A percentile compares a stretch with the other conserved stretches of the same genome.
Conservation (phyloP, 2,888 invertebrate species). For the Sminthurinus aureus region DNA sequence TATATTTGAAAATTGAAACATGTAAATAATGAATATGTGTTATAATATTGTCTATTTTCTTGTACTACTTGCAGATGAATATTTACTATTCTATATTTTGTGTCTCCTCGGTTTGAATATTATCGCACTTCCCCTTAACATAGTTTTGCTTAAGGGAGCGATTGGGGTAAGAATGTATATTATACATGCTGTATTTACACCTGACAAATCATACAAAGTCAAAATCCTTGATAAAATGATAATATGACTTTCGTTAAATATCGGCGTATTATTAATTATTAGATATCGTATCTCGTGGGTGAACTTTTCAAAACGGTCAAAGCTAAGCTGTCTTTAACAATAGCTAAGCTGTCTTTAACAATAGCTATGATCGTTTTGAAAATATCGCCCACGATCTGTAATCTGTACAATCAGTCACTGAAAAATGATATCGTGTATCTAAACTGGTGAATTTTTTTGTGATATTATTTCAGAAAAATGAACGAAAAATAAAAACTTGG, state of each 20-base stretch:
- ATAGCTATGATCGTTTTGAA: no score
- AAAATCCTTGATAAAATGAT: constrained; percentile 5
- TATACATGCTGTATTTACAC: no score
- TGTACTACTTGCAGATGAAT: constrained; percentile 39
- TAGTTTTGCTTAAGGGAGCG: constrained; percentile 32
- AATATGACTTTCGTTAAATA: not conserved
- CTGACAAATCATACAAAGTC: not conserved
- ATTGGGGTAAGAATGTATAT: no score
- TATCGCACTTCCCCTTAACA: constrained; percentile 34
- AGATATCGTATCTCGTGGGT: no score
- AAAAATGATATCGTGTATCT: no score
- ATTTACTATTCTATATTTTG: constrained; percentile 37
- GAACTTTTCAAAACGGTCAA: no score
- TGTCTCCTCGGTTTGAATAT: constrained; percentile 39
- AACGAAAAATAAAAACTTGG: constrained; percentile 35
- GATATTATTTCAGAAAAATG: constrained; percentile 28
- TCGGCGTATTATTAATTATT: no score
- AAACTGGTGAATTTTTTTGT: no score
- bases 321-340: no score
- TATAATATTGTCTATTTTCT: not conserved
- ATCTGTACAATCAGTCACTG: no score
- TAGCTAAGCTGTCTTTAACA: no score
- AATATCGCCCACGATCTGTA: no score
- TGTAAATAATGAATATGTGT: not conserved
- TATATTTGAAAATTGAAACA: not conserved